Base-by-base conservation (phyloP, 2,113 vertebrate genomes). In the Aleadryas rufinucha region DNA sequence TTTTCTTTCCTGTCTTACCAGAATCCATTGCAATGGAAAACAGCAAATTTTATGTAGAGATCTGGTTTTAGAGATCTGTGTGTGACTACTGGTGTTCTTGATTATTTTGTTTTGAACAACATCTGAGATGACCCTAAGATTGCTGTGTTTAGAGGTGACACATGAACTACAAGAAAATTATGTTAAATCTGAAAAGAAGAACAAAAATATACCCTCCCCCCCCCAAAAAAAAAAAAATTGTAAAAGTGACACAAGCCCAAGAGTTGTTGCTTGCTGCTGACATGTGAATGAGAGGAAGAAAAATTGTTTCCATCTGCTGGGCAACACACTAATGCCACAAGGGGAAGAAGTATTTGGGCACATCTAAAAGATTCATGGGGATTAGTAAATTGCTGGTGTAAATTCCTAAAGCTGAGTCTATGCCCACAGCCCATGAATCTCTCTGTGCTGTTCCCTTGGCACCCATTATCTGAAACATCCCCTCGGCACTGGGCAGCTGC, bases 401-500 rank as follows among this genome's bases (percentile, higher is more conserved):
- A 93, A 93, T 84, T 78, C 72, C n/a, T 70, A 44, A 87, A 39
- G 4, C 47, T 52, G 69, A 82, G 5, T 30, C 65, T 18, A 0
- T 65, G 61, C 82, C 57, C 49, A 41, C 41, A 72, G 63, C 23
- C 54, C 37, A 9, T 69, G 22, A 83, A 57, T 72, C 77, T 64
- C 19, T 65, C 61, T 65, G n/a, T 56, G 66, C 49, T 31, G 24
- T 65, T 79, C 44, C 35, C 80, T 41, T 57, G 64, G 64, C 27
- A 69, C 17, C 28, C 26, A 2, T 63, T 33, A 16, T 18, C 30
- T 52, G 57, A 42, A 83, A 64, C 30, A 76, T 52, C 18, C 35
- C 6, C 61, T 71, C 0, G 0, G 65, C 2, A 2, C 35, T 16
- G 41, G 13, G 52, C 7, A 3, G 22, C 44, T 64, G n/a, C 71